Conservation (phyloP, 2,888 invertebrate genomes). For the Empis stercorea region DNA sequence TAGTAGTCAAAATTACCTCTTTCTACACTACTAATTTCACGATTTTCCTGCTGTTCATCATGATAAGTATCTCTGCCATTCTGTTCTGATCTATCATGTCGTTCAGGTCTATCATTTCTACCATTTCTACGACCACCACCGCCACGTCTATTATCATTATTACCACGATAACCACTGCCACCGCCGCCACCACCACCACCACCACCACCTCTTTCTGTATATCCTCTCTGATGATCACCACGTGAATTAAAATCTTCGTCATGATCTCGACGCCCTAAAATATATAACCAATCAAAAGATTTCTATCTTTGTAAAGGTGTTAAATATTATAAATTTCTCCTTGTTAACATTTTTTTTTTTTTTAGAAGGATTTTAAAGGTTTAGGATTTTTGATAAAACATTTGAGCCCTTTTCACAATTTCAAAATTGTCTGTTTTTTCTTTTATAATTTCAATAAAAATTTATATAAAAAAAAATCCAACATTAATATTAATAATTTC, state of each 20-base stretch:
- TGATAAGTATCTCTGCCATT: slow-evolving; percentile 32
- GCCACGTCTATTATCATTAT: slow-evolving; percentile 30
- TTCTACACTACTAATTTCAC: slow-evolving; percentile 35
- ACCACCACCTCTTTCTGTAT: slow-evolving; percentile 25
- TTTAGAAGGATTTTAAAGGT: neutral
- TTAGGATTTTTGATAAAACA: slow-evolving; percentile 5
- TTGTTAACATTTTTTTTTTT: neutral
- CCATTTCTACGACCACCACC: slow-evolving; percentile 28
- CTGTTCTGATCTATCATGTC: slow-evolving; percentile 17
- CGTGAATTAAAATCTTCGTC: slow-evolving; percentile 35
- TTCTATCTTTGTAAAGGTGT: neutral
- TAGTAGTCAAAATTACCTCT: too few relatives aligned
- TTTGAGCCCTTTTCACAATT: slow-evolving; percentile 5
- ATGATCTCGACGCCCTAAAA: slow-evolving; percentile 25
- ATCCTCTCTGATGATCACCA: slow-evolving; percentile 31
- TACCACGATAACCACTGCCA: slow-evolving; percentile 20
- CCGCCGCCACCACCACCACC: slow-evolving; percentile 23
- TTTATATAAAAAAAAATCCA: too few relatives aligned
- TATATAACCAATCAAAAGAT: neutral
- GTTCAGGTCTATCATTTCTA: neutral
- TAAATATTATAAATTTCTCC: neutral
- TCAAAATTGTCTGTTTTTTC: neutral
- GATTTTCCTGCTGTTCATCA: slow-evolving; percentile 25
- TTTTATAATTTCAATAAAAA: neutral
- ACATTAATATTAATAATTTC: neutral